A percentile compares a stretch with the other conserved stretches of the same genome.
Conservation (phyloP, 2,888 invertebrate genomes). For the Epinotia bilunana region DNA sequence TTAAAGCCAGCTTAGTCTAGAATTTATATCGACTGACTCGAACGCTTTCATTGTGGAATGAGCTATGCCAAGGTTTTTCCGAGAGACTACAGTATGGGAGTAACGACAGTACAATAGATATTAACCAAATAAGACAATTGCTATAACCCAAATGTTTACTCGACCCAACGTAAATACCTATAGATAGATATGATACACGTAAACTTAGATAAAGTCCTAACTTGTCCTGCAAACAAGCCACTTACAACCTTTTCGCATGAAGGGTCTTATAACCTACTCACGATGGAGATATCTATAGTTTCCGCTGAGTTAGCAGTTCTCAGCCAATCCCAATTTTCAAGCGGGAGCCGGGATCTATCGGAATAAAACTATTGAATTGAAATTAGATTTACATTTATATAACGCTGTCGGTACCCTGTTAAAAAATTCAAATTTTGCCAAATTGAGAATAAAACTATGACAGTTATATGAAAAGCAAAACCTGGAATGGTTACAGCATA, state of each 20-base stretch:
- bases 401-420: too few species aligned
- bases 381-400: background rate
- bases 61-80: too few species aligned
- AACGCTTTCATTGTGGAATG: too few species aligned
- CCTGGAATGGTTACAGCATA: too few species aligned
- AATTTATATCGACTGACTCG: too few species aligned
- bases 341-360: conserved; percentile 3
- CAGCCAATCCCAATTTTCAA: conserved; percentile 7
- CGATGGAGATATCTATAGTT: conserved; percentile 31
- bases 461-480: too few species aligned
- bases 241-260: conserved; percentile 7
- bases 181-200: background rate
- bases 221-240: background rate
- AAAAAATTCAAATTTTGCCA: too few species aligned
- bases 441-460: too few species aligned
- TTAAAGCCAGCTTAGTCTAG: too few species aligned
- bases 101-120: background rate
- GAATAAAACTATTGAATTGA: background rate
- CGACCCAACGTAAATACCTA: too few species aligned
- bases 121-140: background rate
- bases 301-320: conserved; percentile 29
- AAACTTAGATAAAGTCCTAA: conserved; percentile 1
- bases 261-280: conserved; percentile 19
- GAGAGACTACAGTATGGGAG: too few species aligned
- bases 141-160: conserved; percentile 14